Conservation (phyloP, 2,113 vertebrate species). For the Lepus europaeus region DNA sequence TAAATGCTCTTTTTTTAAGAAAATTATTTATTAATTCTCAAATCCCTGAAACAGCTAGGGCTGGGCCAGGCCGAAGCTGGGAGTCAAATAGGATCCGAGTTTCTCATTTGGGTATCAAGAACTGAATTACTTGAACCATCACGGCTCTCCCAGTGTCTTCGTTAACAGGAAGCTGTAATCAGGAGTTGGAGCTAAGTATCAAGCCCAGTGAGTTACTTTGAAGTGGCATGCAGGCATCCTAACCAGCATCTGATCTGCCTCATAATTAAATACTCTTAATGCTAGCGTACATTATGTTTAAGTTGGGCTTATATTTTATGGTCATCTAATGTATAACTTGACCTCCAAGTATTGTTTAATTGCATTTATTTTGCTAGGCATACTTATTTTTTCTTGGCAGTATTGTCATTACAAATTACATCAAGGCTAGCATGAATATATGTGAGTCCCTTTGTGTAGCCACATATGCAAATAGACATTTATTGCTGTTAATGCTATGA, state of each 20-base stretch:
- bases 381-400: slow-evolving; percentile 28
- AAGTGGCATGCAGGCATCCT: too few species aligned
- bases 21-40: too few species aligned
- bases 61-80: too few species aligned
- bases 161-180: too few species aligned
- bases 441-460: slow-evolving; percentile 24
- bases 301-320: slow-evolving; percentile 8
- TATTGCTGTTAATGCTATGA: slow-evolving; percentile 58
- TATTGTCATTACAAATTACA: slow-evolving; percentile 62
- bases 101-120: too few species aligned
- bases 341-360: slow-evolving; percentile 57
- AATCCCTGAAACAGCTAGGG: too few species aligned
- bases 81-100: too few species aligned
- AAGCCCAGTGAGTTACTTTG: too few species aligned
- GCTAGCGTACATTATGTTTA: not conserved
- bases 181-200: too few species aligned
- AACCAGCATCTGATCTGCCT: too few species aligned
- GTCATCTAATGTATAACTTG: not conserved
- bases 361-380: slow-evolving; percentile 30
- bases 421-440: not conserved
- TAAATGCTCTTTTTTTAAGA: not conserved
- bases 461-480: slow-evolving; percentile 61
- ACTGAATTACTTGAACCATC: too few species aligned
- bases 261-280: not conserved
- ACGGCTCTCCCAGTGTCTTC: too few species aligned